phyloP scores from a whole-genome alignment of 2,797 vertebrate species.

The Semaprochilodus insignis region DNA sequence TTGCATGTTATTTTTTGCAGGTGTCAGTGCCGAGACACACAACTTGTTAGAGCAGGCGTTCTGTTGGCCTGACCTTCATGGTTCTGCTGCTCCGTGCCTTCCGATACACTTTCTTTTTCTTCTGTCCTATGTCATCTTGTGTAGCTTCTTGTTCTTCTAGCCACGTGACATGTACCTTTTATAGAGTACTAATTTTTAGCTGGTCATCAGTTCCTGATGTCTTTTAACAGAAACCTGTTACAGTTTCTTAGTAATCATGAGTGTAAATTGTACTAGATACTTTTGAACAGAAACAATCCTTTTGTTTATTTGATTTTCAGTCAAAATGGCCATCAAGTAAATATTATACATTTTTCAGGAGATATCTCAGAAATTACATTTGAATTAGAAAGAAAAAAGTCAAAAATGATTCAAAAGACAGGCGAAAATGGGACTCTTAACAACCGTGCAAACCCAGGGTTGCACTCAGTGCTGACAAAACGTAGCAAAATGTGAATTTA shows the following conservation, averaged over 20 bases:
- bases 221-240: not conserved
- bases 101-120: conserved; percentile 53
- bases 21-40: conserved; percentile 70
- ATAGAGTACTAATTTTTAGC: too few species aligned
- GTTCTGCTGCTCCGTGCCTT: conserved; percentile 42
- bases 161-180: not conserved
- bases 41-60: conserved; percentile 70
- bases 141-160: conserved; percentile 14
- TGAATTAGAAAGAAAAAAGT: too few species aligned
- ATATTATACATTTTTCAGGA: too few species aligned
- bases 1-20: conserved; percentile 53
- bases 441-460: too few species aligned
- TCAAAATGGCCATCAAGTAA: too few species aligned
- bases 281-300: not conserved
- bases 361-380: too few species aligned
- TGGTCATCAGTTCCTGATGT: too few species aligned
- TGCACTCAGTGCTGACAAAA: too few species aligned
- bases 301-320: too few species aligned
- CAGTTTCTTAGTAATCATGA: not conserved
- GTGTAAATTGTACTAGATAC: not conserved
- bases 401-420: too few species aligned
- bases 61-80: conserved; percentile 67
- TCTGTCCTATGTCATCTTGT: conserved; percentile 47
- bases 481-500: too few species aligned
- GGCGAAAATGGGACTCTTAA: too few species aligned